A percentile compares a stretch with the other conserved stretches of the same genome.
Evolutionary conservation across 1,140 invertebrate genomes (phyloP).

Genomic region (Bradynema listronoti): DNA sequence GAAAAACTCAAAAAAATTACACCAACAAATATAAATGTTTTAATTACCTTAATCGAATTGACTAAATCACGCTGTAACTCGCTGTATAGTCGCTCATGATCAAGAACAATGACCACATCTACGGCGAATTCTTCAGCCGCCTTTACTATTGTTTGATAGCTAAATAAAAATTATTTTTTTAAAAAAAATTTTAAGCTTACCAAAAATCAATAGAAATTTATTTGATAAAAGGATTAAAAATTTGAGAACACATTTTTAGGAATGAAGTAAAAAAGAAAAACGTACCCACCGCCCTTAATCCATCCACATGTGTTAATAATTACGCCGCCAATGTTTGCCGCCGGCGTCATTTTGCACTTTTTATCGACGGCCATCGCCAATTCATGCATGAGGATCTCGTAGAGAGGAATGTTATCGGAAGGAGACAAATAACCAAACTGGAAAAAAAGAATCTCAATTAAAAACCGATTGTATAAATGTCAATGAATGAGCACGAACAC

Average conservation of each 20-base stretch:
- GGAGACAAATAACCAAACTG: slow-evolving; percentile 84
- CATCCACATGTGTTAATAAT: slow-evolving; percentile 97
- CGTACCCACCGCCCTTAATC: slow-evolving; percentile 82
- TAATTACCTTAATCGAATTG: slow-evolving; percentile 28
- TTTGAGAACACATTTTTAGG: slow-evolving; percentile 1
- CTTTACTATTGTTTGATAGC: slow-evolving; percentile 64
- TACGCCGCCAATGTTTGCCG: slow-evolving; percentile 69
- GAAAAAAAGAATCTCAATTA: slow-evolving; percentile 66
- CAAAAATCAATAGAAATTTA: background rate
- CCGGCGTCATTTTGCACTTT: slow-evolving; percentile 68
- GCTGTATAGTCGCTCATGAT: slow-evolving; percentile 65
- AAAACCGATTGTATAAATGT: background rate
- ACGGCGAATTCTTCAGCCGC: slow-evolving; percentile 84
- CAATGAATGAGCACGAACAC: slow-evolving; percentile 26
- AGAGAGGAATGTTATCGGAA: slow-evolving; percentile 72
- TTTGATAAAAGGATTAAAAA: slow-evolving; percentile 12
- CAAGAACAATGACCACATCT: slow-evolving; percentile 86
- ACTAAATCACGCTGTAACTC: slow-evolving; percentile 34
- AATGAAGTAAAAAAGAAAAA: slow-evolving; percentile 42
- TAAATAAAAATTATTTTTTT: background rate
- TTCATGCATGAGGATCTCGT: slow-evolving; percentile 75
- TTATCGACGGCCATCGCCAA: slow-evolving; percentile 79
- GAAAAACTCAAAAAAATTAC: background rate
- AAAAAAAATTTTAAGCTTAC: slow-evolving; percentile 4
- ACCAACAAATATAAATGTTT: background rate